Evolutionary conservation across 2,888 invertebrate species (phyloP).

Genomic region (Stramonita haemastoma): DNA sequence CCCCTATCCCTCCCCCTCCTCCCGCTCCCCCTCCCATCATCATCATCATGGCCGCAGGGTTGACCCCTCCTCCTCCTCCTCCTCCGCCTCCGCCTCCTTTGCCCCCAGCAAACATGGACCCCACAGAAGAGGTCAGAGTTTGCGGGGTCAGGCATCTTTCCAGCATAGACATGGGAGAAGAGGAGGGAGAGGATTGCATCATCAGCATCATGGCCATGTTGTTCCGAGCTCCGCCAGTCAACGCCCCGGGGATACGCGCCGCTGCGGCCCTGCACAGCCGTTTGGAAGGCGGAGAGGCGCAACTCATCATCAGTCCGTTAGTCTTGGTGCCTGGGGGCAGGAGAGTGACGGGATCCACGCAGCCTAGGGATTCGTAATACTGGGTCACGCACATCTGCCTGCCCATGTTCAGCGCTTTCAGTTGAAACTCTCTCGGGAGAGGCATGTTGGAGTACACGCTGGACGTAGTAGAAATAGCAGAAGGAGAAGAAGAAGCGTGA

Average conservation of each 20-base stretch:
- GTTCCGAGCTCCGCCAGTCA: not conserved
- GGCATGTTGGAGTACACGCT: conserved; percentile 12
- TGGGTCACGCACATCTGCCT: conserved; percentile 34
- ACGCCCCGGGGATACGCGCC: not conserved
- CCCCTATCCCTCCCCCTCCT: not conserved
- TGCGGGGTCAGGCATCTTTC: conserved; percentile 32
- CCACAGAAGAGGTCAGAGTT: not conserved
- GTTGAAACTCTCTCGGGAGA: conserved; percentile 16
- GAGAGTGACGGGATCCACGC: conserved; percentile 23
- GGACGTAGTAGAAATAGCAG: too few species aligned
- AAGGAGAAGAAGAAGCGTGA: too few species aligned
- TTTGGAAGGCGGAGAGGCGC: conserved; percentile 10
- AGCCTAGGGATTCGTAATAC: conserved; percentile 37
- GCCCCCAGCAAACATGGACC: not conserved
- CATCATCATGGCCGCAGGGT: conserved; percentile 33
- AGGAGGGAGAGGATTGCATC: conserved; percentile 9
- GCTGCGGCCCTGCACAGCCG: conserved; percentile 6
- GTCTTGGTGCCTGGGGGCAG: not conserved
- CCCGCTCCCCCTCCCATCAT: conserved; percentile 25
- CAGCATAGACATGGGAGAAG: not conserved
- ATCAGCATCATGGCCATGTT: conserved; percentile 11
- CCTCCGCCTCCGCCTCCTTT: not conserved
- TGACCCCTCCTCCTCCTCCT: not conserved
- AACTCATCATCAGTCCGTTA: conserved; percentile 31
- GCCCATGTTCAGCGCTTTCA: conserved; percentile 1